phyloP scores from a whole-genome alignment of 1,140 invertebrate species.

The Drosophila watanabei region DNA sequence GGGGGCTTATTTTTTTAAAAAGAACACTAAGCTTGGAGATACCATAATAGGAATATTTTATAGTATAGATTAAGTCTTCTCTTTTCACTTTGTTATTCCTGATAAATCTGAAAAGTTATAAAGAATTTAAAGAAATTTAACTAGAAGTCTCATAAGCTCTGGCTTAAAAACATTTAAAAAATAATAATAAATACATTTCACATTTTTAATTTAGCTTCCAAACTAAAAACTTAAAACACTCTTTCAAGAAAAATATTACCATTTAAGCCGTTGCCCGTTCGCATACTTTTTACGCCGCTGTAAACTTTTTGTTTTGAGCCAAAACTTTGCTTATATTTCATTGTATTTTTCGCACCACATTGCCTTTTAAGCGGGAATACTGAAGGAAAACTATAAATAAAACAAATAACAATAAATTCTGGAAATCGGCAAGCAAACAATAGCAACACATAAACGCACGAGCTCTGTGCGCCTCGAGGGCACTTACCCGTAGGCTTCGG shows the following conservation, averaged over 20 bases:
- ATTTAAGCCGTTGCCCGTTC: slow-evolving; percentile 11
- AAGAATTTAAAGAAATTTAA: neutral
- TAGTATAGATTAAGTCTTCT: neutral
- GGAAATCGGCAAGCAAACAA: slow-evolving; percentile 39
- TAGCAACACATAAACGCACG: slow-evolving; percentile 18
- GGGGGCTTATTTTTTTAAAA: neutral
- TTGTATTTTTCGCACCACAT: slow-evolving; percentile 66
- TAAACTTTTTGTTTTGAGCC: slow-evolving; percentile 60
- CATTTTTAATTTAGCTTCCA: neutral
- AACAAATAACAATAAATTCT: slow-evolving; percentile 47
- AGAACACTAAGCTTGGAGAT: neutral
- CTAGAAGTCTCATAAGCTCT: too few relatives aligned
- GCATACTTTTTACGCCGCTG: neutral
- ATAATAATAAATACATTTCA: neutral
- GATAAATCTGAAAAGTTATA: neutral
- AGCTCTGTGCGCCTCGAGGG: slow-evolving; percentile 39
- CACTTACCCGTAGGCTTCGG: slow-evolving; percentile 43
- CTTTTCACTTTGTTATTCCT: neutral
- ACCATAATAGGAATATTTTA: neutral
- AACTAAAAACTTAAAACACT: neutral
- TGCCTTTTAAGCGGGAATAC: slow-evolving; percentile 60
- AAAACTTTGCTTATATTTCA: slow-evolving; percentile 74
- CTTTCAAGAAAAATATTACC: neutral
- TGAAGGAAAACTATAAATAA: slow-evolving; percentile 52
- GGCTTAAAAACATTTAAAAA: too few relatives aligned